Evolutionary conservation across 2,888 invertebrate species (phyloP).

Genomic region (Chrysomela aeneicollis): DNA sequence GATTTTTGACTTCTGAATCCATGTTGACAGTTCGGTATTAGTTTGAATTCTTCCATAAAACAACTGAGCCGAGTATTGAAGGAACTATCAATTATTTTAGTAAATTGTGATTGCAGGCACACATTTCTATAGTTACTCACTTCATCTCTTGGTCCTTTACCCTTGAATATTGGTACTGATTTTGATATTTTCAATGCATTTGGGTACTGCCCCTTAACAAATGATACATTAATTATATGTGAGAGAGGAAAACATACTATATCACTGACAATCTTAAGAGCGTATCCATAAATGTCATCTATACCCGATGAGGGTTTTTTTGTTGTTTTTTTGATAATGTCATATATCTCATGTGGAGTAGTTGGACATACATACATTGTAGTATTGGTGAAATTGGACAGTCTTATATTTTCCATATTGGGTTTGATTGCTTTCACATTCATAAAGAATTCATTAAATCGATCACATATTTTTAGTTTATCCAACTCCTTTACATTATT

Average conservation of each 20-base stretch:
- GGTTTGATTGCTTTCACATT: background rate
- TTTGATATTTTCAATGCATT: background rate
- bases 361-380: background rate
- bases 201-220: background rate
- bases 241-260: no score
- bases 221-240: background rate
- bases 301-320: background rate
- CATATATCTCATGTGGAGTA: background rate
- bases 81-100: background rate
- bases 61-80: background rate
- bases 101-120: background rate
- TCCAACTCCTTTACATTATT: slow-evolving; percentile 1
- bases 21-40: background rate
- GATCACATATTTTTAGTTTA: background rate
- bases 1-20: background rate
- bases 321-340: background rate
- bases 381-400: background rate
- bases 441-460: background rate
- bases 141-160: background rate
- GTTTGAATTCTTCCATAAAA: background rate
- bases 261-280: no score
- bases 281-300: no score
- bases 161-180: background rate
- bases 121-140: background rate
- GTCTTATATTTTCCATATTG: background rate